Conservation (phyloP, 2,797 vertebrate species). For the Protonibea diacanthus region DNA sequence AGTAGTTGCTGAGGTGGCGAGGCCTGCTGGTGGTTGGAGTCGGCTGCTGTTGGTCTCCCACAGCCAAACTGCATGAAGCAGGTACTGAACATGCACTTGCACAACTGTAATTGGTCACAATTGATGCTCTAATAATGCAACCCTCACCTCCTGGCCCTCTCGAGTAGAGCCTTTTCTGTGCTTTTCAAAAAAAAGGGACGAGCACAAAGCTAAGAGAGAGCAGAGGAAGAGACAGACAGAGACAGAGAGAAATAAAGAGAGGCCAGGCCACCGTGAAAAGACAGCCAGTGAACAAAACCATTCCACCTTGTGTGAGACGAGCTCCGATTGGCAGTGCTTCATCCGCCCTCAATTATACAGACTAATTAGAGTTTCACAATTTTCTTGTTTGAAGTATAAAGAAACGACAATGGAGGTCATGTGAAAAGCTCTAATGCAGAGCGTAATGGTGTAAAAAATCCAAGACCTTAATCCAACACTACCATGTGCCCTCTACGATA, state of each 20-base stretch:
- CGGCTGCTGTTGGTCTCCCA: slow-evolving; percentile 2
- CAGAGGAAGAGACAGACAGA: slow-evolving; percentile 53
- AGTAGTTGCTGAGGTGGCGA: slow-evolving; percentile 15
- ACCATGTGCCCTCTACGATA: slow-evolving; percentile 84
- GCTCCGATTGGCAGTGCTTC: slow-evolving; percentile 84
- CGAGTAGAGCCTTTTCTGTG: slow-evolving; percentile 71
- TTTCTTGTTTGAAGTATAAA: slow-evolving; percentile 89
- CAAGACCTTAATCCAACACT: slow-evolving; percentile 82
- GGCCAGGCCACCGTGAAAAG: slow-evolving; percentile 79
- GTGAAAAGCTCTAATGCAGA: slow-evolving; percentile 85
- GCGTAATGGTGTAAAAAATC: slow-evolving; percentile 84
- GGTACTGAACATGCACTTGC: slow-evolving; percentile 56
- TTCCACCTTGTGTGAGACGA: slow-evolving; percentile 85
- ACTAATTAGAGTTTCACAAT: slow-evolving; percentile 89
- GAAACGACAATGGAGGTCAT: slow-evolving; percentile 86
- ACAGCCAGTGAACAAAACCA: slow-evolving; percentile 82
- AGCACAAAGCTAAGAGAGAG: slow-evolving; percentile 61
- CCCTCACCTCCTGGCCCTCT: slow-evolving; percentile 77
- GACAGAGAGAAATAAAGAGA: slow-evolving; percentile 66
- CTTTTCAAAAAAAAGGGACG: slow-evolving; percentile 49
- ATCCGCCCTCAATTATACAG: slow-evolving; percentile 86
- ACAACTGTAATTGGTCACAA: slow-evolving; percentile 76
- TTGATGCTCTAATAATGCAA: slow-evolving; percentile 76
- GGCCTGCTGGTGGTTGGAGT: slow-evolving; percentile 27
- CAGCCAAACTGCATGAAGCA: slow-evolving; percentile 29